phyloP scores from a whole-genome alignment of 2,797 vertebrate species.

The Paedocypris micromegethes region DNA sequence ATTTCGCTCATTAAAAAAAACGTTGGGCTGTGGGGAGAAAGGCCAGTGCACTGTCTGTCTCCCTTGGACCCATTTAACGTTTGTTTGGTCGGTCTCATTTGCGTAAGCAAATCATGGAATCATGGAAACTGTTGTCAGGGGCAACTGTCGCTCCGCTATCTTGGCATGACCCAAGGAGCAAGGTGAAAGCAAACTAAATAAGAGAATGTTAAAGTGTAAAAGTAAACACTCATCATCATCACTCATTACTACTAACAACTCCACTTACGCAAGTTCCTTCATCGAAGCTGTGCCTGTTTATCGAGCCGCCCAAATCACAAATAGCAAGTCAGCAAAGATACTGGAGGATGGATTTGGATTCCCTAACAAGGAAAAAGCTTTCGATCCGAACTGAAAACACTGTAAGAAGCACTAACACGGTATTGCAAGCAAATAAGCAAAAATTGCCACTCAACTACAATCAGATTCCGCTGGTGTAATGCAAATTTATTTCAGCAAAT shows the following conservation, averaged over 20 bases:
- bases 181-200: slow-evolving; percentile 1
- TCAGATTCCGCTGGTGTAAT: too few species aligned
- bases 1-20: slow-evolving; percentile 30
- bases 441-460: too few species aligned
- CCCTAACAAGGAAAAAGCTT: slow-evolving; percentile 9
- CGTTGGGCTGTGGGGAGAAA: slow-evolving; percentile 16
- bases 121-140: slow-evolving; percentile 35
- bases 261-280: slow-evolving; percentile 14
- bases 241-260: not conserved
- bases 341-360: slow-evolving; percentile 26
- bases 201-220: not conserved
- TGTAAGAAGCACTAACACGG: not conserved
- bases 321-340: not conserved
- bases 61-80: slow-evolving; percentile 3
- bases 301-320: slow-evolving; percentile 16
- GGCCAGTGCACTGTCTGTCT: slow-evolving; percentile 4
- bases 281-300: slow-evolving; percentile 27
- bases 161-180: slow-evolving; percentile 10
- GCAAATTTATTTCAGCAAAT: too few species aligned
- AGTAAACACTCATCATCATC: not conserved
- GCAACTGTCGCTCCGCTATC: not conserved
- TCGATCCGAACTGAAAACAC: slow-evolving; percentile 2
- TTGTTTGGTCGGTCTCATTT: slow-evolving; percentile 16
- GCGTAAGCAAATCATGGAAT: slow-evolving; percentile 10
- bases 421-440: too few species aligned